Evolutionary conservation across 1,140 invertebrate genomes (phyloP), one percentile per base, ranked within the genome.

Genomic region (Lordiphosa stackelbergi): DNA sequence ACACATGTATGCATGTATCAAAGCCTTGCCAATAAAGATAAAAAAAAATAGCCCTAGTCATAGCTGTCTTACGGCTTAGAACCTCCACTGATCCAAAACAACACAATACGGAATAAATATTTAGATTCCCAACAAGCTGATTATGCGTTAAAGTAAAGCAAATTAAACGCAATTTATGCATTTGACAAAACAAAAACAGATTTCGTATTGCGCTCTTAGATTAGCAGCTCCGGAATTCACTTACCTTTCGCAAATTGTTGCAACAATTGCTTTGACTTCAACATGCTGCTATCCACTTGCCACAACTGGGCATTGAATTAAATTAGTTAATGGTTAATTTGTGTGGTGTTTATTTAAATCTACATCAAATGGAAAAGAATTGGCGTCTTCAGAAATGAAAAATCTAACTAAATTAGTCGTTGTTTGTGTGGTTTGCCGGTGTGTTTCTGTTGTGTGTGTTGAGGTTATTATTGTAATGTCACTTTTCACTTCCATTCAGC

Each of bases 181-280:
- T 31, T 31, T 1, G 8, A 31, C 24, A 16, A 16, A 16, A 28
- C 6, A 31, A 31, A 7, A 31, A 31, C 28, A 31, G 7, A 8
- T 31, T 31, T 41, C 8, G 16, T 53, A 66, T 58, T 66, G 36
- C 51, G 73, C 49, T 63, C 41, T 40, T 31, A 7, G 22, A 36
- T 45, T 31, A 31, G n/a, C 11, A 11, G 47, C 19, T 24, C 22
- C 4, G 1, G 22, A 24, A 24, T 24, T 24, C 36, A 12, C 58
- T 85, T 79, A 86, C 84, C 83, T 79, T 73, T 84, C 8, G 69
- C 64, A 64, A 79, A 73, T 48, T 75, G 65, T 49, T 79, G 66
- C 24, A 83, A 43, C 45, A 86, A 64, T 45, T 74, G 65, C 55
- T 70, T 84, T 49, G 83, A 73, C 52, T 86, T 85, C 31, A 86